Evolutionary conservation across 1,140 invertebrate species (phyloP), one percentile per base, ranked within the genome.

Genomic region (Caenorhabditis brenneri): DNA sequence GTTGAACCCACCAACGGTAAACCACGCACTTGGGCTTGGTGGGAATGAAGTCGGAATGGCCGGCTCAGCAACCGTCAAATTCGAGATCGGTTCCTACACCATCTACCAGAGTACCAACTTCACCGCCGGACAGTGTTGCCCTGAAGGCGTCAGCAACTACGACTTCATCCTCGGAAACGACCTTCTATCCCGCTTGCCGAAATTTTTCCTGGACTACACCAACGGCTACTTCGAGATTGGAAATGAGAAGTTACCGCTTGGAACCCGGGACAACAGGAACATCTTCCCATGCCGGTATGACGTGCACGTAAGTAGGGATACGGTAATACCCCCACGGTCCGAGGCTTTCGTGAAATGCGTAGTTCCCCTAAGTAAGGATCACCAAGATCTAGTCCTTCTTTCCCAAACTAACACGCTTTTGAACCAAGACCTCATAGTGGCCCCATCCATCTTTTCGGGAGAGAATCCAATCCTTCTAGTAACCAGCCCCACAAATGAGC

Each of bases 131-230:
- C 58, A 60, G 29, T 60, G 58, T 22, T 24, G 7, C 0, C 58
- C 58, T 19, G 58, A 60, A 1, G 31, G 27, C 15, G 15, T 0
- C 1, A 1, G 31, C 7, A 22, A 7, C 6, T 60, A 60, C 58
- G 29, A 74, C 9, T 74, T 74, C 36, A 74, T 74, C 9, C 9
- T 74, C n/a, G 65, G 65, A 2, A 74, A 74, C 33, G 65, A 74
- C 19, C 0, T 74, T 6, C 36, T 74, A 0, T 31, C 27, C 0
- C 0, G 65, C 0, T 12, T 74, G 1, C 65, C 65, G 22, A 39
- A 24, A 9, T 74, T 74, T n/a, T 1, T 19, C 1, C 19, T 74
- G 1, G n/a, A 74, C 65, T 74, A 74, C n/a, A 5, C 36, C 33
- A 3, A 74, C 0, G 65, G 29, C 0, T 29, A 0, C 29, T 42